phyloP scores from a whole-genome alignment of 2,888 invertebrate species.

The Lobophora halterata region DNA sequence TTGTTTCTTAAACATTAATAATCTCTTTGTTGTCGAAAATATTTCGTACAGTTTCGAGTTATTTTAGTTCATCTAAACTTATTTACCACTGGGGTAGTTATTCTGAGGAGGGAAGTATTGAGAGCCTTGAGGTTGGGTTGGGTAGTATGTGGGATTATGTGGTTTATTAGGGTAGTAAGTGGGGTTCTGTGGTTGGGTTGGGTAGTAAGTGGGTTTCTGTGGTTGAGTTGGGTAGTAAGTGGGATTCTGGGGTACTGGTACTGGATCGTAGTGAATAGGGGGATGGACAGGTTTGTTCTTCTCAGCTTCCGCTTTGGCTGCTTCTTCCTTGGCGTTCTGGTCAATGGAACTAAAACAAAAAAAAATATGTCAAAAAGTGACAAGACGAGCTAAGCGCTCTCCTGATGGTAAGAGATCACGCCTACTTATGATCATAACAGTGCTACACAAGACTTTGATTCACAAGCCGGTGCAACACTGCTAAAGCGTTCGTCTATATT shows the following conservation, averaged over 20 bases:
- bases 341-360: too few relatives aligned
- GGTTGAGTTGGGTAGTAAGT: slow-evolving; percentile 24
- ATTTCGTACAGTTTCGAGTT: slow-evolving; percentile 28
- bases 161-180: slow-evolving; percentile 28
- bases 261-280: slow-evolving; percentile 12
- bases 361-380: too few relatives aligned
- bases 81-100: slow-evolving; percentile 29
- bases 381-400: too few relatives aligned
- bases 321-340: slow-evolving; percentile 55
- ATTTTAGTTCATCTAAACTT: slow-evolving; percentile 20
- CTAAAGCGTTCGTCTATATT: too few relatives aligned
- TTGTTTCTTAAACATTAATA: slow-evolving; percentile 22
- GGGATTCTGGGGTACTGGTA: slow-evolving; percentile 3
- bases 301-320: slow-evolving; percentile 37
- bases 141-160: slow-evolving; percentile 25
- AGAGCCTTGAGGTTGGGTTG: slow-evolving; percentile 27
- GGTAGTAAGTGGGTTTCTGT: slow-evolving; percentile 32
- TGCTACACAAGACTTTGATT: too few relatives aligned
- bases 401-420: too few relatives aligned
- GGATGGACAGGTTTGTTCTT: slow-evolving; percentile 43
- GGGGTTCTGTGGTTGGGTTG: slow-evolving; percentile 23
- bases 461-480: too few relatives aligned
- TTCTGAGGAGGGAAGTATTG: slow-evolving; percentile 31
- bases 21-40: slow-evolving; percentile 28
- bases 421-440: too few relatives aligned